Percentiles rank a stretch among this genome's conserved stretches.
phyloP scores from a whole-genome alignment of 2,797 vertebrate species.

The Rhabdophis nuchalis region DNA sequence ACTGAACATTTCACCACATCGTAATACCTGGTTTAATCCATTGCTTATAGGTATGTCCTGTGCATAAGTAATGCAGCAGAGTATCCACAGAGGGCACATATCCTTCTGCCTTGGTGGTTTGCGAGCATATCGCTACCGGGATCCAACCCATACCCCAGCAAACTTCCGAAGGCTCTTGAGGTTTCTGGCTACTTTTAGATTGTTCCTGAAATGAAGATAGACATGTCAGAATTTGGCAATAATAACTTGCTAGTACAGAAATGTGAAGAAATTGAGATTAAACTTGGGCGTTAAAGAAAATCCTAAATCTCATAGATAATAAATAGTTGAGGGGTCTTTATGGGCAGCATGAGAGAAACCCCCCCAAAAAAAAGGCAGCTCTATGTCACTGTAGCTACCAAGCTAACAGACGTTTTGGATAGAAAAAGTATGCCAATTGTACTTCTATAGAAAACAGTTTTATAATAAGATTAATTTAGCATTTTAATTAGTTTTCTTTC shows the following conservation, averaged over 20 bases:
- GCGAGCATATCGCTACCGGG: accelerated
- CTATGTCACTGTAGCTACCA: neutral
- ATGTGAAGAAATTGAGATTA: neutral
- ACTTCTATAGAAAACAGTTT: neutral
- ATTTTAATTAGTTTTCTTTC: neutral
- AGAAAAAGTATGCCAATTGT: neutral
- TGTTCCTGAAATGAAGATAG: constrained; percentile 54
- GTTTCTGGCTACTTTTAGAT: constrained; percentile 29
- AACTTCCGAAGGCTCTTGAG: constrained; percentile 48
- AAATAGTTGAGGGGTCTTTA: neutral
- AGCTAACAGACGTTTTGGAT: neutral
- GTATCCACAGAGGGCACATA: constrained; percentile 62
- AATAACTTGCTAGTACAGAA: neutral
- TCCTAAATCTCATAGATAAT: neutral
- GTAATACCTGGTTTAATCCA: constrained; percentile 67
- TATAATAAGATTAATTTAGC: neutral
- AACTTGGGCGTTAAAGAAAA: neutral
- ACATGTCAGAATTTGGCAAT: constrained; percentile 16
- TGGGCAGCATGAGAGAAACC: neutral
- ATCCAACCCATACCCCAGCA: accelerated
- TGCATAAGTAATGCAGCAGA: constrained; percentile 67
- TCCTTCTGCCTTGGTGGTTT: constrained; percentile 3
- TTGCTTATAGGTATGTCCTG: constrained; percentile 65
- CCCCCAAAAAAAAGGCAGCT: neutral
- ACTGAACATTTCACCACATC: neutral